Conservation (phyloP, 2,113 vertebrate genomes). For the Triplophysa dalaica region DNA sequence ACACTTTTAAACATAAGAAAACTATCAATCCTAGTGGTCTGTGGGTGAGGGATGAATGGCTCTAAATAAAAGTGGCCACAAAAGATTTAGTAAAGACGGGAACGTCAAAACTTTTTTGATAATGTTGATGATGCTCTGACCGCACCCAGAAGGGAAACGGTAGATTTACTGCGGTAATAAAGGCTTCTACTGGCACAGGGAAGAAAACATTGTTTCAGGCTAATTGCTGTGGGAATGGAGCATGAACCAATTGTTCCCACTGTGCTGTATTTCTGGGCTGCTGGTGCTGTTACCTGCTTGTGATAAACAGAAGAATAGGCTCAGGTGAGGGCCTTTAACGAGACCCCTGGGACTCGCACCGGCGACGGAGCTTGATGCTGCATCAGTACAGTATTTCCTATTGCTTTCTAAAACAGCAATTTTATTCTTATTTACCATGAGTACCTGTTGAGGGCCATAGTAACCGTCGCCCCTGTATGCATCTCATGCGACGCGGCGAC, state of each 20-base stretch:
- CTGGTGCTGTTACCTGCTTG: slow-evolving; percentile 48
- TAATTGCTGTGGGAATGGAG: slow-evolving; percentile 50
- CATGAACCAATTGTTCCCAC: slow-evolving; percentile 67
- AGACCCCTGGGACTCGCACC: slow-evolving; percentile 67
- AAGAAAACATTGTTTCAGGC: slow-evolving; percentile 24
- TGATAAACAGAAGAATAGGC: slow-evolving; percentile 67
- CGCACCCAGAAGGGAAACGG: background rate
- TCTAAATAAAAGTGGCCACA: background rate
- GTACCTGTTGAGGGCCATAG: slow-evolving; percentile 98
- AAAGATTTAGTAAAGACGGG: background rate
- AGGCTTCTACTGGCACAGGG: background rate
- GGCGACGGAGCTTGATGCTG: slow-evolving; percentile 53
- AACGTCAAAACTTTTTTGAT: background rate
- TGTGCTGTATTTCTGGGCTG: slow-evolving; percentile 38
- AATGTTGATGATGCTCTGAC: background rate
- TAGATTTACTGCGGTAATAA: background rate
- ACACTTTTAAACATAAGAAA: background rate
- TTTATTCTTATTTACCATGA: slow-evolving; percentile 23
- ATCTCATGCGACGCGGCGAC: slow-evolving; percentile 96
- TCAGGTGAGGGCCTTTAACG: slow-evolving; percentile 74
- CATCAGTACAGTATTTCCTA: slow-evolving; percentile 16
- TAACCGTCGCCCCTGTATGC: slow-evolving; percentile 90
- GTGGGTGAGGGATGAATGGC: background rate
- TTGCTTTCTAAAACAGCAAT: slow-evolving; percentile 11
- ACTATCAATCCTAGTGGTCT: background rate